phyloP scores from a whole-genome alignment of 2,888 invertebrate genomes.

The Sarcophaga subvicina region DNA sequence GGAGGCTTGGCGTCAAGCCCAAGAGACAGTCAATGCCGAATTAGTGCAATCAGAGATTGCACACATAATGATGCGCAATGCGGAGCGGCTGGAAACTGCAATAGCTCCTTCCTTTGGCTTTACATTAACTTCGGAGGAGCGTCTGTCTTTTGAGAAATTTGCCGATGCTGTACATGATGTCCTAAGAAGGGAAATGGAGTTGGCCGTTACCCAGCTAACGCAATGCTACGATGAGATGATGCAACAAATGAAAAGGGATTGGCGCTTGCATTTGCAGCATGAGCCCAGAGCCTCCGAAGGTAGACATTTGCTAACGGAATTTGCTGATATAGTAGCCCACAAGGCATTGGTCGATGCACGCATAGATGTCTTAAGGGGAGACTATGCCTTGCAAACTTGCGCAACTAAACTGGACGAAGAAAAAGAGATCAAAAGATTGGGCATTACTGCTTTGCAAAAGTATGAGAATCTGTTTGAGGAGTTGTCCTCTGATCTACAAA shows the following conservation, averaged over 20 bases:
- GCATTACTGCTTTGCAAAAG: conserved; percentile 76
- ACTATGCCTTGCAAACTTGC: conserved; percentile 58
- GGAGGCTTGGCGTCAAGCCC: conserved; percentile 89
- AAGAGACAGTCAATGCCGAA: conserved; percentile 88
- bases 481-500: conserved; percentile 76
- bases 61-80: conserved; percentile 87
- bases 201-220: conserved; percentile 86
- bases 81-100: conserved; percentile 86
- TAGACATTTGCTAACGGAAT: conserved; percentile 84
- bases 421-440: conserved; percentile 66
- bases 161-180: conserved; percentile 88
- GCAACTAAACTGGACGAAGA: conserved; percentile 35
- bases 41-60: conserved; percentile 90
- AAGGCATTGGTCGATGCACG: conserved; percentile 90
- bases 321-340: conserved; percentile 88
- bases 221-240: conserved; percentile 86
- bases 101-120: conserved; percentile 84
- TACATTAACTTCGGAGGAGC: conserved; percentile 86
- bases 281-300: conserved; percentile 82
- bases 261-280: conserved; percentile 82
- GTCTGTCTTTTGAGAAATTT: conserved; percentile 88
- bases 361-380: conserved; percentile 86
- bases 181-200: conserved; percentile 88
- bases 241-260: conserved; percentile 83
- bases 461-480: conserved; percentile 79